These are phyloP conservation scores for Petrocephalus schoutedeni DNA, from an alignment of 2,797 vertebrate genomes.

Conservation along the genomic window DNA sequence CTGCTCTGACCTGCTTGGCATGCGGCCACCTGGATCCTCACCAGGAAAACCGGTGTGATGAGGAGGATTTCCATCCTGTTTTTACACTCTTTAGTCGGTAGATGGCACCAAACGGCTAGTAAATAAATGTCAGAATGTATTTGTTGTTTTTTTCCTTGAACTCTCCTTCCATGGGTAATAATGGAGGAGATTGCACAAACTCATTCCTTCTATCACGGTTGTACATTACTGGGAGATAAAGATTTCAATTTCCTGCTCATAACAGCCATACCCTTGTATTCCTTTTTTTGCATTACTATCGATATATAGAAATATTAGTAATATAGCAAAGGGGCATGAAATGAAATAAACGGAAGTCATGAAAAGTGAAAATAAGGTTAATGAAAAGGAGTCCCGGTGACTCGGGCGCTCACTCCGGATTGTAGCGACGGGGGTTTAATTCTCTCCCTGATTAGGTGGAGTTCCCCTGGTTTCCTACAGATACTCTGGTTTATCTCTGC, in stretches of 20 bases:
- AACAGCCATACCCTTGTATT: neutral
- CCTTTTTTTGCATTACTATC: neutral
- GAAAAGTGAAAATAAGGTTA: neutral
- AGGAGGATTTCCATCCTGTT: neutral
- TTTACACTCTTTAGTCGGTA: conserved; percentile 3
- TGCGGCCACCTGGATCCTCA: neutral
- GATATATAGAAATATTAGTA: neutral
- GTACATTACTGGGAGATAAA: neutral
- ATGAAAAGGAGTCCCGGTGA: neutral
- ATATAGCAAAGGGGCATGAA: neutral
- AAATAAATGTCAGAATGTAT: neutral
- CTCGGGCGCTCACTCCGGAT: neutral
- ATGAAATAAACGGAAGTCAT: neutral
- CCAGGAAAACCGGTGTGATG: neutral
- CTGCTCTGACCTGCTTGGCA: neutral
- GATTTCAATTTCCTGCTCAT: conserved; percentile 11
- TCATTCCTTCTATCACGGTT: neutral
- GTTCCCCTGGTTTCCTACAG: neutral
- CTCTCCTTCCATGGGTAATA: neutral
- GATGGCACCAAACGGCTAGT: neutral
- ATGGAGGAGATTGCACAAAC: neutral
- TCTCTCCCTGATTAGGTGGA: neutral
- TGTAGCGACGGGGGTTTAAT: neutral
- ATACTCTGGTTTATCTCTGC: neutral
- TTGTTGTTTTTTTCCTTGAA: neutral